Conservation (phyloP, 2,797 vertebrate species). For the Apodemus agrarius region DNA sequence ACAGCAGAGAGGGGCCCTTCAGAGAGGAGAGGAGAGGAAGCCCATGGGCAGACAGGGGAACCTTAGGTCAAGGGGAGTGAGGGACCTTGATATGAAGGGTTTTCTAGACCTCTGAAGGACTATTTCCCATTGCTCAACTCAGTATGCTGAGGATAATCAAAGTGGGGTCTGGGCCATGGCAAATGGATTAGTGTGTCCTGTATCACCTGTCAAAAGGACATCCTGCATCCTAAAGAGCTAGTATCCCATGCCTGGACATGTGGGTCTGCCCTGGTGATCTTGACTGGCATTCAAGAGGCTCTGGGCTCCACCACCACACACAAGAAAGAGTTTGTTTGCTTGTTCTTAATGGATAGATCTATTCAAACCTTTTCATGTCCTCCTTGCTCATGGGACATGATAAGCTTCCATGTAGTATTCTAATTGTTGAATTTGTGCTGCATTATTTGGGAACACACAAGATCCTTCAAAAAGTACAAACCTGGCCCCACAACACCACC, state of each 20-base stretch:
- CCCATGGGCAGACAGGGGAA: neutral
- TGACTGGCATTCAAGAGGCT: neutral
- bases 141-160: neutral
- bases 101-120: neutral
- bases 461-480: neutral
- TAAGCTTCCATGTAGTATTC: too few relatives aligned
- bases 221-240: neutral
- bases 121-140: neutral
- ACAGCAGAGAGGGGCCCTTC: neutral
- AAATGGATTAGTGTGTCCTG: neutral
- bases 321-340: too few relatives aligned
- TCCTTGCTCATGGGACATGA: neutral
- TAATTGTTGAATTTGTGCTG: neutral
- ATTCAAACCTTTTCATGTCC: neutral
- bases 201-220: neutral
- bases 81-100: neutral
- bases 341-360: neutral
- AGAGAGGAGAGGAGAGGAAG: neutral
- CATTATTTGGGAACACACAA: neutral
- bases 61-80: neutral
- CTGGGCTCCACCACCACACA: neutral
- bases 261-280: neutral
- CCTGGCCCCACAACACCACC: neutral
- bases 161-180: neutral
- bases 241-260: too few relatives aligned